These are phyloP conservation scores for Mastacembelus armatus DNA, from an alignment of 2,797 vertebrate genomes.

Conservation along the genomic window DNA sequence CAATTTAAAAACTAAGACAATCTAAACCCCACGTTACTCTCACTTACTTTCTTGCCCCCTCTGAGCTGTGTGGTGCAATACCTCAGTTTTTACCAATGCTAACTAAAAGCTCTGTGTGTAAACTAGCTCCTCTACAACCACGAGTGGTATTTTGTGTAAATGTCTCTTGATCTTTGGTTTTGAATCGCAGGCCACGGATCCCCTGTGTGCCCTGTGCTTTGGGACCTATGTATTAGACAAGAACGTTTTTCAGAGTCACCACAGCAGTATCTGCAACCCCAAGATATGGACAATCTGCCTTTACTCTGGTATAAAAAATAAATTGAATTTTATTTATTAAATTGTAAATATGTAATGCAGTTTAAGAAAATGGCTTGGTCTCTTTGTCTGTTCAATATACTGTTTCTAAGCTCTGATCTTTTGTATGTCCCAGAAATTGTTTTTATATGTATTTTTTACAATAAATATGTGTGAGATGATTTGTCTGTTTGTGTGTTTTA, in stretches of 20 bases:
- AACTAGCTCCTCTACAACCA: conserved; percentile 56
- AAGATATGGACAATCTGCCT: conserved; percentile 82
- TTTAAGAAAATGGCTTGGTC: conserved; percentile 81
- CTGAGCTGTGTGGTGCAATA: conserved; percentile 81
- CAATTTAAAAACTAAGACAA: conserved; percentile 46
- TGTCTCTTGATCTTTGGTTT: conserved; percentile 47
- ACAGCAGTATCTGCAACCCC: conserved; percentile 63
- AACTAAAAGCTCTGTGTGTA: conserved; percentile 59
- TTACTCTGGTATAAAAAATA: conserved; percentile 78
- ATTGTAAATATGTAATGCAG: conserved; percentile 87
- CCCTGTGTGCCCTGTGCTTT: conserved; percentile 46
- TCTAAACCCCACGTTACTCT: conserved; percentile 63
- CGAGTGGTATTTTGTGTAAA: conserved; percentile 63
- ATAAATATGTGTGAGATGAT: conserved; percentile 85
- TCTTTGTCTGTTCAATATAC: conserved; percentile 85
- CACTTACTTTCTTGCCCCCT: conserved; percentile 55
- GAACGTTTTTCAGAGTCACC: conserved; percentile 62
- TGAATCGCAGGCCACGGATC: conserved; percentile 23
- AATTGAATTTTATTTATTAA: conserved; percentile 88
- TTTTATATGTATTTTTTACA: conserved; percentile 93
- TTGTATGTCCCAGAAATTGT: conserved; percentile 87
- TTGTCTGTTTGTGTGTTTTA: conserved; percentile 39
- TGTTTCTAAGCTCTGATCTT: conserved; percentile 86
- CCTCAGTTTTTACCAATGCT: conserved; percentile 77
- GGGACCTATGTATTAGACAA: conserved; percentile 46